Percentiles rank a stretch among this genome's conserved stretches.
phyloP scores from a whole-genome alignment of 37 sponge, comb jelly and placozoan genomes.

The Hexactinellida sp. region DNA sequence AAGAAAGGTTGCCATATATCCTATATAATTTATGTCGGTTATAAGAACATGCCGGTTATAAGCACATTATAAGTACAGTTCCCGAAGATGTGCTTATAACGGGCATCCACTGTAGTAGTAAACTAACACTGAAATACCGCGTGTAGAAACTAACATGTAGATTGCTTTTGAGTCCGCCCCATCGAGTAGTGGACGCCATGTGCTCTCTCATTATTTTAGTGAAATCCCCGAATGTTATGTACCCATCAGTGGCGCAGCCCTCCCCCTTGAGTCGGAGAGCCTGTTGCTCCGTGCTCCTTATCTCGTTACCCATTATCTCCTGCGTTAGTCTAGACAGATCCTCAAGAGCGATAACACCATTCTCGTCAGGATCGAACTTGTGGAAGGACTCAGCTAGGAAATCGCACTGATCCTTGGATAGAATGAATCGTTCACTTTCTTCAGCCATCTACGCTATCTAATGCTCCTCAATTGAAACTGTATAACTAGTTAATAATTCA shows the following conservation, averaged over 20 bases:
- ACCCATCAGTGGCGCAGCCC: not conserved
- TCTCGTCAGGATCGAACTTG: not conserved
- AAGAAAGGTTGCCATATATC: too few species aligned
- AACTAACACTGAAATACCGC: too few species aligned
- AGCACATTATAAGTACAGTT: too few species aligned
- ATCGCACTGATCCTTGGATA: not conserved
- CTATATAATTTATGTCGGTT: too few species aligned
- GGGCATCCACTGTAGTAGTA: too few species aligned
- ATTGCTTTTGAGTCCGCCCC: slow-evolving; percentile 76
- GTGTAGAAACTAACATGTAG: slow-evolving; percentile 38
- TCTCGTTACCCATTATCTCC: slow-evolving; percentile 4
- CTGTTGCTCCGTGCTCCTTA: not conserved
- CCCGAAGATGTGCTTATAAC: too few species aligned
- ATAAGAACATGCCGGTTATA: too few species aligned
- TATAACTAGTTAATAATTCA: too few species aligned
- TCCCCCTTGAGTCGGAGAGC: not conserved
- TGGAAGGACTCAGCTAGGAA: not conserved
- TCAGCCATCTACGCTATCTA: not conserved
- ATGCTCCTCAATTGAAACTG: too few species aligned
- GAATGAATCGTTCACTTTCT: not conserved
- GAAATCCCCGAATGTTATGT: slow-evolving; percentile 60
- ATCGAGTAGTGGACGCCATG: slow-evolving; percentile 74
- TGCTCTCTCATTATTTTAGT: slow-evolving; percentile 66
- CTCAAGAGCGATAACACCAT: not conserved
- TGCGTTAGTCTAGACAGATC: not conserved